phyloP scores from a whole-genome alignment of 2,113 vertebrate species.

The Rhynchopsitta pachyrhyncha region DNA sequence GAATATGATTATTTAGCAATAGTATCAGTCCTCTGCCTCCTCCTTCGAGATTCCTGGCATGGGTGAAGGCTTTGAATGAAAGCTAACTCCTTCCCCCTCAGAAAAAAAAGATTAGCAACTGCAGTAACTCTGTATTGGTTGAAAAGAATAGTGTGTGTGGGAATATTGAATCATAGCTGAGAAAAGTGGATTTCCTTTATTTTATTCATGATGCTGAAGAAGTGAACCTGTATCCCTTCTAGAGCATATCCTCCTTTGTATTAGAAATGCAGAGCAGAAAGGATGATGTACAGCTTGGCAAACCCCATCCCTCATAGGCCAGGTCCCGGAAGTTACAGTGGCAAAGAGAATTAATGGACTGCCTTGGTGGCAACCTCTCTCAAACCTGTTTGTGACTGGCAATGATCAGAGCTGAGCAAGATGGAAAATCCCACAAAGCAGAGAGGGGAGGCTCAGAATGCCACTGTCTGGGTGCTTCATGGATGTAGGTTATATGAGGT shows the following conservation, averaged over 20 bases:
- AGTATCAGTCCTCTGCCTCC: background rate
- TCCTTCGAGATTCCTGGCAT: background rate
- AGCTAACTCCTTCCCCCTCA: background rate
- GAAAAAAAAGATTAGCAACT: background rate
- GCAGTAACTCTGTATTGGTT: background rate
- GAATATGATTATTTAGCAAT: constrained; percentile 29
- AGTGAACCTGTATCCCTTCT: background rate
- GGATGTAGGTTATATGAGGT: background rate
- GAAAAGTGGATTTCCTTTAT: background rate
- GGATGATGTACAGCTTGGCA: background rate
- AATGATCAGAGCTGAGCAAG: background rate
- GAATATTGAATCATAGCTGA: background rate
- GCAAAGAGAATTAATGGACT: background rate
- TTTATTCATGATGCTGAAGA: background rate
- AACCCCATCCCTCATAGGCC: background rate
- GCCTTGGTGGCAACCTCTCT: background rate
- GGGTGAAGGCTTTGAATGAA: background rate
- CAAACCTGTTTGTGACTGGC: background rate
- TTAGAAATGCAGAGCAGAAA: background rate
- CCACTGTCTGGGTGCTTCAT: background rate
- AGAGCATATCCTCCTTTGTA: background rate
- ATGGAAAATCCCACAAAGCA: background rate
- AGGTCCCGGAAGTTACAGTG: background rate
- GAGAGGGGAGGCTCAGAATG: background rate
- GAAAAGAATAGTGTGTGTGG: background rate